Evolutionary conservation across 2,113 vertebrate genomes (phyloP), one percentile per base, ranked within the genome.

Genomic region (Thunnus thynnus): DNA sequence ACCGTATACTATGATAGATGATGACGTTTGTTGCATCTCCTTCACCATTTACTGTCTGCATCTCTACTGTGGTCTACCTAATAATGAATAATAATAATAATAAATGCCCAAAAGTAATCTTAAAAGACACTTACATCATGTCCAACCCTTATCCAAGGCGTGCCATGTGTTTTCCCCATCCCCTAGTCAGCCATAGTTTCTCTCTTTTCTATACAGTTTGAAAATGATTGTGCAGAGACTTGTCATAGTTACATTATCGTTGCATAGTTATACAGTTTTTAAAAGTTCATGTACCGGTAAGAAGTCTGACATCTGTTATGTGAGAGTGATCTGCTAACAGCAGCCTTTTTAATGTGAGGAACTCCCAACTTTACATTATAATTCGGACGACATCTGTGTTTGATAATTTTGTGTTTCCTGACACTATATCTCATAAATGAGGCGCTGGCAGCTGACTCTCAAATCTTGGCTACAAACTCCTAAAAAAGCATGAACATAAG

Each of bases 231-330:
- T 22, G 41, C 27, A 41, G 22, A 61, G 17, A 74, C 47, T 13
- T 7, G 8, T 50, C 68, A 71, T 13, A 14, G 32, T 63, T 60
- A 17, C 2, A 3, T 27, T 57, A 20, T 12, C 41, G 50, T 56
- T 20, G 14, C 41, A 48, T 25, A 60, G 13, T 48, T 30, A 36
- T 44, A 50, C 13, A 48, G 10, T 16, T 50, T 57, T 14, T 12
- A 36, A 64, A 71, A 22, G n/a, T 50, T 78, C 46, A 74, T 30
- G 36, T 50, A 64, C 22, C 32, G 30, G 65, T 64, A 58, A 58
- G 57, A 66, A 22, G n/a, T 64, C 46, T 48, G 41, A 55, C 41
- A 47, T 71, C 27, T 65, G 51, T 50, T 27, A 22, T 36, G 57
- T 51, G 27, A 57, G 41, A 16, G 25, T 50, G 14, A 41, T 22